Evolutionary conservation across 2,797 vertebrate species (phyloP).

Genomic region (Mico argentatus): DNA sequence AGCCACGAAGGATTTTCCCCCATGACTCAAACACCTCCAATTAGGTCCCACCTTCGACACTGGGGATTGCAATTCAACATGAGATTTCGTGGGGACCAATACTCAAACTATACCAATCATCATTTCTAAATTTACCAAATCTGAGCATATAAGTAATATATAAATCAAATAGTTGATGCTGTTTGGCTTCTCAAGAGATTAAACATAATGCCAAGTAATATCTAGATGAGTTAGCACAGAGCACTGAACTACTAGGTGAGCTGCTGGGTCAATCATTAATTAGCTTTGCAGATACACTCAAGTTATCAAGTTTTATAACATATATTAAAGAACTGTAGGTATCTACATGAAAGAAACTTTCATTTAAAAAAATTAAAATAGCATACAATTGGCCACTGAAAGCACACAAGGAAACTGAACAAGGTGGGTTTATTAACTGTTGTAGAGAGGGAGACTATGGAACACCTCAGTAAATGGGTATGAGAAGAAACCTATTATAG

Average conservation of each 20-base stretch:
- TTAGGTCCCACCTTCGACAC: no score
- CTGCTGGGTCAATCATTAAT: not conserved
- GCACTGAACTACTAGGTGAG: not conserved
- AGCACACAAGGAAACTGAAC: not conserved
- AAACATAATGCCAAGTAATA: not conserved
- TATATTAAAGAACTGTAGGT: not conserved
- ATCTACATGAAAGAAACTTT: not conserved
- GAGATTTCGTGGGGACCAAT: no score
- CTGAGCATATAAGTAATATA: not conserved
- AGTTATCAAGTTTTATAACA: not conserved
- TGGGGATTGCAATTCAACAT: no score
- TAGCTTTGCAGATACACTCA: not conserved
- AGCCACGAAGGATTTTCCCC: no score
- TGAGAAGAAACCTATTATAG: not conserved
- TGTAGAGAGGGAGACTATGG: not conserved
- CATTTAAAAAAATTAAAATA: not conserved
- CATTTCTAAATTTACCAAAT: conserved; percentile 29
- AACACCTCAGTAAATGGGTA: not conserved
- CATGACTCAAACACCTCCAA: no score
- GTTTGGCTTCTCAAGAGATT: not conserved
- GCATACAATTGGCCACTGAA: not conserved
- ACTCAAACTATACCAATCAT: not conserved
- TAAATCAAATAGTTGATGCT: not conserved
- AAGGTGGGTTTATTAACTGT: not conserved
- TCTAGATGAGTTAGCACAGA: not conserved